Conservation (phyloP, 2,888 invertebrate species). For the Synergus gifuensis region DNA sequence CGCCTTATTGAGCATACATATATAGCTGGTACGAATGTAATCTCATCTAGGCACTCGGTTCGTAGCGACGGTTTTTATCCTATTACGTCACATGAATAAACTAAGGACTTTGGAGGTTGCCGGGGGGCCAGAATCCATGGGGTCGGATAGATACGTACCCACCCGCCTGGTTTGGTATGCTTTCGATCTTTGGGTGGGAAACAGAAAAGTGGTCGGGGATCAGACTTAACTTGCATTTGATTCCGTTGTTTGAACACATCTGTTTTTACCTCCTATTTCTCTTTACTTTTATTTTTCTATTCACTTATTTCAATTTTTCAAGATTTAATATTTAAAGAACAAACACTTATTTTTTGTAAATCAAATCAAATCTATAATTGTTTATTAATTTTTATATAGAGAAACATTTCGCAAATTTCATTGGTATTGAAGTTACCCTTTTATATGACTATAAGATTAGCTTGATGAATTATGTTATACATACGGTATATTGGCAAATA, state of each 20-base stretch:
- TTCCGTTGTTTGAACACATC: slow-evolving; percentile 8
- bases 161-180: slow-evolving; percentile 43
- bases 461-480: neutral
- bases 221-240: slow-evolving; percentile 37
- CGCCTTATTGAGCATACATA: slow-evolving; percentile 65
- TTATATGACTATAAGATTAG: neutral
- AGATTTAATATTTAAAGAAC: neutral
- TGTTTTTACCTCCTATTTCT: slow-evolving; percentile 2
- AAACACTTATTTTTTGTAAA: too few relatives aligned
- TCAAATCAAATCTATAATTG: neutral
- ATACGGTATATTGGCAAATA: neutral
- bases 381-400: neutral
- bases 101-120: slow-evolving; percentile 71
- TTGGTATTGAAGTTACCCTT: neutral
- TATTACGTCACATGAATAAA: slow-evolving; percentile 78
- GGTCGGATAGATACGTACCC: slow-evolving; percentile 48
- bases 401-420: neutral
- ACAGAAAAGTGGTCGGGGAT: slow-evolving; percentile 31
- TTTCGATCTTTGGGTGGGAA: slow-evolving; percentile 45
- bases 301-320: neutral
- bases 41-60: slow-evolving; percentile 76
- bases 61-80: slow-evolving; percentile 76
- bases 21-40: slow-evolving; percentile 70
- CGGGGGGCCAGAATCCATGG: slow-evolving; percentile 52
- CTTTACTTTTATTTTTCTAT: neutral